These are phyloP conservation scores for Alexandromys fortis DNA, from an alignment of 2,113 vertebrate genomes.

Conservation along the genomic window DNA sequence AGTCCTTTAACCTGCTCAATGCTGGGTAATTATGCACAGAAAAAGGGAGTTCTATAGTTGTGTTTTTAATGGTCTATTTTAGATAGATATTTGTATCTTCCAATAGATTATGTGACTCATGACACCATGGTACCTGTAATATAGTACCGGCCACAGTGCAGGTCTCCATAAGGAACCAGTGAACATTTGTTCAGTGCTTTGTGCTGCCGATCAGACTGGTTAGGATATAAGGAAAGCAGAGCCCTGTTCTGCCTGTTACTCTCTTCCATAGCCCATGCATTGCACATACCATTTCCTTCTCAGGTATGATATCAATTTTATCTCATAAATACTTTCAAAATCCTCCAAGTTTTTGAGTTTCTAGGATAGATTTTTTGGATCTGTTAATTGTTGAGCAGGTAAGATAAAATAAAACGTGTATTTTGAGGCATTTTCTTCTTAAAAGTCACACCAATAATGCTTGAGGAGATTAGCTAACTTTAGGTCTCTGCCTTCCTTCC, in stretches of 20 bases:
- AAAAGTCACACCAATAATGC: background rate
- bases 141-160: background rate
- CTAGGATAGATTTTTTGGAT: background rate
- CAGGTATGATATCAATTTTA: background rate
- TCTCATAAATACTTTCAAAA: background rate
- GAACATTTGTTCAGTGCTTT: conserved; percentile 10
- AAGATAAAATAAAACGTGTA: background rate
- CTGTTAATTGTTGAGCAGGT: background rate
- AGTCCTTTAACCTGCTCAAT: background rate
- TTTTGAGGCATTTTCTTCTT: background rate
- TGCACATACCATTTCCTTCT: background rate
- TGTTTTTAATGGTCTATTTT: background rate
- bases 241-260: background rate
- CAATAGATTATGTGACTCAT: background rate
- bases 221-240: background rate
- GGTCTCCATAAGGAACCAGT: background rate
- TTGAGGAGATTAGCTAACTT: background rate
- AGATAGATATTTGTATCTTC: conserved; percentile 20
- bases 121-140: background rate
- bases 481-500: background rate
- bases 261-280: background rate
- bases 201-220: background rate
- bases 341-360: background rate
- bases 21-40: background rate
- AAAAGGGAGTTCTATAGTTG: background rate